phyloP scores from a whole-genome alignment of 1,140 invertebrate species.

The Zophobas morio region DNA sequence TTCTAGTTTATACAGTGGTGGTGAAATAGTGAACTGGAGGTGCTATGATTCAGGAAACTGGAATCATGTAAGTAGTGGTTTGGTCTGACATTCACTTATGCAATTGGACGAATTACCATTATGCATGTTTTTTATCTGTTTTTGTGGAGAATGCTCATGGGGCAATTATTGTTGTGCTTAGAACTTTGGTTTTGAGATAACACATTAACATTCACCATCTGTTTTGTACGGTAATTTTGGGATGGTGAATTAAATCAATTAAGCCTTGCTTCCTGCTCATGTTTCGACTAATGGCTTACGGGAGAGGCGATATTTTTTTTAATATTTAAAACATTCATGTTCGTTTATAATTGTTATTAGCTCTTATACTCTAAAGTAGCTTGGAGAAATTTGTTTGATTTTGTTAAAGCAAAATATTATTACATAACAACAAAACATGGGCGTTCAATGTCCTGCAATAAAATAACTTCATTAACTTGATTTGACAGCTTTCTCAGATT shows the following conservation, averaged over 20 bases:
- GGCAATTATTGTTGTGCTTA: slow-evolving; percentile 24
- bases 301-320: too few relatives aligned
- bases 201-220: slow-evolving; percentile 24
- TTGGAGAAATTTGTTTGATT: too few relatives aligned
- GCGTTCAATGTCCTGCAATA: too few relatives aligned
- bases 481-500: too few relatives aligned
- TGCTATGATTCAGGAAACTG: slow-evolving; percentile 40
- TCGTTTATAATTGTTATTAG: too few relatives aligned
- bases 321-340: too few relatives aligned
- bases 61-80: slow-evolving; percentile 35
- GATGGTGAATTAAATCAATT: slow-evolving; percentile 10
- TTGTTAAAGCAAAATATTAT: too few relatives aligned
- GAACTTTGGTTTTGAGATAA: background rate
- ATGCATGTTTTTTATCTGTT: slow-evolving; percentile 16
- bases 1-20: slow-evolving; percentile 9
- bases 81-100: slow-evolving; percentile 47
- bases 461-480: too few relatives aligned
- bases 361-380: too few relatives aligned
- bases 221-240: background rate
- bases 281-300: slow-evolving; percentile 10
- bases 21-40: slow-evolving; percentile 36
- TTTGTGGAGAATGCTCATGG: slow-evolving; percentile 24
- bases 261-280: background rate
- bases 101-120: slow-evolving; percentile 39
- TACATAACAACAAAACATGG: too few relatives aligned